These are phyloP conservation scores for Sebastes hopkinsi DNA, from an alignment of 2,797 vertebrate species.

Conservation along the genomic window DNA sequence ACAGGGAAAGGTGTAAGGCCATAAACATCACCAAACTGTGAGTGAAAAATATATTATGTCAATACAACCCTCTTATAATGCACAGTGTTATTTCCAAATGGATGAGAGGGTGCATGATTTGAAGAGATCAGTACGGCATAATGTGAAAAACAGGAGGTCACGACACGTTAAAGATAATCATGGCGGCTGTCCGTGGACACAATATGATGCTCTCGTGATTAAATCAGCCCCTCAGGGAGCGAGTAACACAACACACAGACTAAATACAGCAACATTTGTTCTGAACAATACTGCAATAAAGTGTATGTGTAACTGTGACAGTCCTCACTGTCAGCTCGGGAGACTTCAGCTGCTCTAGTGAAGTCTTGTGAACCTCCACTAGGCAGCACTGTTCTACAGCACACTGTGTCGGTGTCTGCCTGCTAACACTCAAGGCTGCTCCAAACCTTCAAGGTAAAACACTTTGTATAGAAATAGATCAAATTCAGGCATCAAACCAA, in stretches of 20 bases:
- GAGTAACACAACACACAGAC: background rate
- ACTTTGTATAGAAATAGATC: background rate
- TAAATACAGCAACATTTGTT: background rate
- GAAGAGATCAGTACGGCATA: background rate
- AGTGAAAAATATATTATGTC: background rate
- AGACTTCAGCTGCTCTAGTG: background rate
- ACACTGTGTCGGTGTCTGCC: background rate
- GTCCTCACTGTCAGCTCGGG: too few relatives aligned
- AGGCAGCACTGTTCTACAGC: conserved; percentile 9
- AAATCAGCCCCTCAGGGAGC: background rate
- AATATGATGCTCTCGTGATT: background rate
- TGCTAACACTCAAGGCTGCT: too few relatives aligned
- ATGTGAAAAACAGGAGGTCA: background rate
- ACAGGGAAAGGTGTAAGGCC: background rate
- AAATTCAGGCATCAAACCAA: background rate
- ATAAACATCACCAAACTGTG: too few relatives aligned
- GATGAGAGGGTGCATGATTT: background rate
- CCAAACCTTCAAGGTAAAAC: background rate
- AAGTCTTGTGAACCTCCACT: background rate
- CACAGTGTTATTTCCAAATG: background rate
- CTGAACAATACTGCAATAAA: background rate
- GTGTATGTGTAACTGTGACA: background rate
- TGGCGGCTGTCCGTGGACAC: background rate
- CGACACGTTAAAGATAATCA: background rate
- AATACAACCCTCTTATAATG: background rate